Percentiles rank a stretch among this genome's conserved stretches.
Conservation (phyloP, 2,113 vertebrate genomes). For the Castor canadensis region DNA sequence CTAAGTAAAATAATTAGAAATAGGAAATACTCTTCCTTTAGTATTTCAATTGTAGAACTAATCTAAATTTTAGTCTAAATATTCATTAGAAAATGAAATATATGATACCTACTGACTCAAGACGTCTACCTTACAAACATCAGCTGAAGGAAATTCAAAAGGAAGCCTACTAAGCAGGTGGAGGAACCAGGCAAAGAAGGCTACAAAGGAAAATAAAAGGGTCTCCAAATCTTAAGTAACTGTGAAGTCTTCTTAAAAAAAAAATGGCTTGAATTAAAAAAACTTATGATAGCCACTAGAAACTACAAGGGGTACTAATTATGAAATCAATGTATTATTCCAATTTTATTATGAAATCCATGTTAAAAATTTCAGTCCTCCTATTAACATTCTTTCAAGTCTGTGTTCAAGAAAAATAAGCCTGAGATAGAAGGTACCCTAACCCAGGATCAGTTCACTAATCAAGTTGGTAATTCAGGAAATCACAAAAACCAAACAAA, state of each 20-base stretch:
- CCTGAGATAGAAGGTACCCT: background rate
- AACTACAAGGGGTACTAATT: background rate
- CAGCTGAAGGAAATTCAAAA: slow-evolving; percentile 41
- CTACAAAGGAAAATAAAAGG: background rate
- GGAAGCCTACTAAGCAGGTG: background rate
- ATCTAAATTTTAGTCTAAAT: background rate
- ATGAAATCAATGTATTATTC: background rate
- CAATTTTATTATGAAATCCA: slow-evolving; percentile 11
- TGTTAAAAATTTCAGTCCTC: background rate
- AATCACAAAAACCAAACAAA: slow-evolving; percentile 2
- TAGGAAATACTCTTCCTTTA: slow-evolving; percentile 10
- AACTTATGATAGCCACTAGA: background rate
- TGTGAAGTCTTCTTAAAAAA: background rate
- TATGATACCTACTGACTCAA: background rate
- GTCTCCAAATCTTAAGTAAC: background rate
- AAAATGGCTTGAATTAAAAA: background rate
- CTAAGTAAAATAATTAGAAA: slow-evolving; percentile 44
- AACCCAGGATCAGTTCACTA: background rate
- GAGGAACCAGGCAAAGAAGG: background rate
- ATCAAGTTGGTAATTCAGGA: background rate
- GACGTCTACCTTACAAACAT: background rate
- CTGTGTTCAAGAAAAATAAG: slow-evolving; percentile 27
- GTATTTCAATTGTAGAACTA: slow-evolving; percentile 1
- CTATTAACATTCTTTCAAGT: slow-evolving; percentile 12
- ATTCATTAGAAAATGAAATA: slow-evolving; percentile 15